Evolutionary conservation across 2,113 vertebrate genomes (phyloP).

Genomic region (Todiramphus saurophagus): DNA sequence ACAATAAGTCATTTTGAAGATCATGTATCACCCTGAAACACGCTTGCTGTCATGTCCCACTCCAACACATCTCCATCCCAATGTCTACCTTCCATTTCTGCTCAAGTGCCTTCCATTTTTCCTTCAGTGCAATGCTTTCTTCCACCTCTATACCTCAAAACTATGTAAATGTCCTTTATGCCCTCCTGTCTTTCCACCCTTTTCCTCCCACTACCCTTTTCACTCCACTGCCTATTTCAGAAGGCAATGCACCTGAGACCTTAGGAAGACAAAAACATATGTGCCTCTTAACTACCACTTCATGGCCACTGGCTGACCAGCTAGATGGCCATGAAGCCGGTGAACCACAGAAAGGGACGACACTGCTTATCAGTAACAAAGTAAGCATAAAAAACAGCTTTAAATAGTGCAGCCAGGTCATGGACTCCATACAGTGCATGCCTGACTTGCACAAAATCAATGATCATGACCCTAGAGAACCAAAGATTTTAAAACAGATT

Average conservation of each 20-base stretch:
- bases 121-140: too few species aligned
- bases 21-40: too few species aligned
- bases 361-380: neutral
- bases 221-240: too few species aligned
- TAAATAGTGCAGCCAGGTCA: neutral
- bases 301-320: neutral
- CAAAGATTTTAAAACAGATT: neutral
- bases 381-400: neutral
- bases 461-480: neutral
- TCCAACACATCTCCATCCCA: too few species aligned
- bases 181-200: too few species aligned
- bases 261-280: accelerated
- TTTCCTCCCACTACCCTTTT: too few species aligned
- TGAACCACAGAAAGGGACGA: neutral
- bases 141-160: too few species aligned
- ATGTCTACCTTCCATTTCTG: too few species aligned
- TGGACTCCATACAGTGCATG: neutral
- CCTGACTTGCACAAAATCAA: neutral
- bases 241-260: neutral
- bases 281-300: neutral
- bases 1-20: too few species aligned
- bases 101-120: too few species aligned
- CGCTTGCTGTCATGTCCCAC: too few species aligned
- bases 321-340: neutral
- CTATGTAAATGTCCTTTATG: too few species aligned